Conservation (phyloP, 2,888 invertebrate genomes). For the Chrysina gloriosa region DNA sequence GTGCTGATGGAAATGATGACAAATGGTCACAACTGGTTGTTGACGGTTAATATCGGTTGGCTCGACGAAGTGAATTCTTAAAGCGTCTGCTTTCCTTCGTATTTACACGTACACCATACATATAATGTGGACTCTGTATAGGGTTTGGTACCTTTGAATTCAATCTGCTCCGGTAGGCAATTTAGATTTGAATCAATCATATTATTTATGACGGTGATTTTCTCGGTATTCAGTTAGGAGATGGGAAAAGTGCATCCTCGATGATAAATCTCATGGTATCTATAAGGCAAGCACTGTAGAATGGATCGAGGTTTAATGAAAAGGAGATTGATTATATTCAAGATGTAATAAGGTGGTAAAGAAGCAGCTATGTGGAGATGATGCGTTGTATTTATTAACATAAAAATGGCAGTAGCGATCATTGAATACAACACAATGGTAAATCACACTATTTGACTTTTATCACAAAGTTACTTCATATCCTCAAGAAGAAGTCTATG, state of each 20-base stretch:
- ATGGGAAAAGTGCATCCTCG: neutral
- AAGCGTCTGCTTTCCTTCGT: conserved; percentile 11
- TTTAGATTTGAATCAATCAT: conserved; percentile 34
- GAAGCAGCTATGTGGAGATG: neutral
- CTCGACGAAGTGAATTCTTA: neutral
- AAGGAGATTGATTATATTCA: neutral
- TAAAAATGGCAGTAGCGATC: too few relatives aligned
- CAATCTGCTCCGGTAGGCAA: conserved; percentile 25
- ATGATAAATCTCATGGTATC: neutral
- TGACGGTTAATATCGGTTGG: conserved; percentile 28
- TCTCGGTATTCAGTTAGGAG: conserved; percentile 22
- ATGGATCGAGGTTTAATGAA: neutral
- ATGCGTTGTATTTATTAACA: too few relatives aligned
- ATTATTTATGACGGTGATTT: conserved; percentile 23
- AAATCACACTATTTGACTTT: too few relatives aligned
- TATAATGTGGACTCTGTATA: neutral
- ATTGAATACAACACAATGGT: too few relatives aligned
- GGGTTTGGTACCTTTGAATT: conserved; percentile 5
- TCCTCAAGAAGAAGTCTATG: too few relatives aligned
- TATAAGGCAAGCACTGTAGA: neutral
- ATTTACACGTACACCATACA: neutral
- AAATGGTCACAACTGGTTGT: conserved; percentile 28
- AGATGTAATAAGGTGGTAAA: neutral
- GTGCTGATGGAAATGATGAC: conserved; percentile 33
- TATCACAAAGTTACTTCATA: too few relatives aligned